Evolutionary conservation across 1,140 invertebrate species (phyloP).

Genomic region (Aphidius gifuensis): DNA sequence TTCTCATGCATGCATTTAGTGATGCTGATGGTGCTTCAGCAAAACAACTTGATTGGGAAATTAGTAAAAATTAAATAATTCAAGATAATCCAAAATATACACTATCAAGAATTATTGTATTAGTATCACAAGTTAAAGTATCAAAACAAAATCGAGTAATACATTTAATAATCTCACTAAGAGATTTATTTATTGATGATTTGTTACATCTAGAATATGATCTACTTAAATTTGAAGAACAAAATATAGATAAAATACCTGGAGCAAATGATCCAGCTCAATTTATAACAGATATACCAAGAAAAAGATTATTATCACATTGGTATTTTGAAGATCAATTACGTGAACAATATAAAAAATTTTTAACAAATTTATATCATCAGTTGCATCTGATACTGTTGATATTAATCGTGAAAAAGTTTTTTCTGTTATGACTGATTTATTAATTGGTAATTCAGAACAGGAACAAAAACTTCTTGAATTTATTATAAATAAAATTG

Average conservation of each 20-base stretch:
- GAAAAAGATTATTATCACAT: constrained; percentile 58
- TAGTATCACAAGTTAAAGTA: constrained; percentile 76
- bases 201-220: constrained; percentile 72
- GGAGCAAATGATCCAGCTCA: constrained; percentile 41
- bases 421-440: constrained; percentile 71
- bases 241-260: constrained; percentile 53
- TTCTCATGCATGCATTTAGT: constrained; percentile 60
- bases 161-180: constrained; percentile 63
- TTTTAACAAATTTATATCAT: constrained; percentile 64
- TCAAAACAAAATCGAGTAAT: constrained; percentile 50
- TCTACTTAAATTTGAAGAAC: constrained; percentile 70
- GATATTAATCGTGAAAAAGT: constrained; percentile 81
- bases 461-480: constrained; percentile 82
- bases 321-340: constrained; percentile 85
- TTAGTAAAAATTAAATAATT: constrained; percentile 59
- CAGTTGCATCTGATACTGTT: constrained; percentile 65
- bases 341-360: constrained; percentile 73
- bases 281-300: constrained; percentile 47
- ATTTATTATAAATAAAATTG: constrained; percentile 90
- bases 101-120: constrained; percentile 64
- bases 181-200: constrained; percentile 75
- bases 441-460: constrained; percentile 81
- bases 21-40: constrained; percentile 65
- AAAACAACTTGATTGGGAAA: constrained; percentile 69
- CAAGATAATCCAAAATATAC: constrained; percentile 84